Evolutionary conservation across 2,888 invertebrate genomes (phyloP).

Genomic region (Scaptomyza reducta): DNA sequence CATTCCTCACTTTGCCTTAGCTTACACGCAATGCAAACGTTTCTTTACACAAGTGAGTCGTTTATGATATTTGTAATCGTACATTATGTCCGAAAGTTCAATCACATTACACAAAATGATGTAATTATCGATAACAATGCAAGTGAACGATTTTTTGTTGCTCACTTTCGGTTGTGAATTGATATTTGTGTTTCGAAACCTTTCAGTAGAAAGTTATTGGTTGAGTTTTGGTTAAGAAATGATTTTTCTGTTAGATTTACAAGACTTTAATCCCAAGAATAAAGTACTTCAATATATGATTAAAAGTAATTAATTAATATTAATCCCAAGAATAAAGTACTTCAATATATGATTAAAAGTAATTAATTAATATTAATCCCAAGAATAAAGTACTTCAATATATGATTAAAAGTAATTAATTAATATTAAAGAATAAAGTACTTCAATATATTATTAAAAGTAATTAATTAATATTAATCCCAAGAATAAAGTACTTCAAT

Average conservation of each 20-base stretch:
- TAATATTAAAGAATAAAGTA: not conserved
- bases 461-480: too few species aligned
- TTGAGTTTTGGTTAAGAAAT: not conserved
- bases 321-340: not conserved
- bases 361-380: too few species aligned
- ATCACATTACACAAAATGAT: conserved; percentile 13
- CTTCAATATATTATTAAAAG: not conserved
- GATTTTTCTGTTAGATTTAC: not conserved
- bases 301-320: too few species aligned
- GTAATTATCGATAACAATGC: conserved; percentile 1
- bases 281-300: not conserved
- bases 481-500: not conserved
- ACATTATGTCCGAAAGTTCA: conserved; percentile 21
- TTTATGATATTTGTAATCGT: conserved; percentile 15
- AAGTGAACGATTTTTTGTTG: not conserved
- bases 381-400: not conserved
- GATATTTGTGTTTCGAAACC: not conserved
- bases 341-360: not conserved
- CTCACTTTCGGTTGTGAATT: not conserved
- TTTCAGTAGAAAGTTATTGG: not conserved
- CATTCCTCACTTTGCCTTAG: conserved; percentile 6
- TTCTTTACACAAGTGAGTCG: conserved; percentile 19
- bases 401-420: too few species aligned
- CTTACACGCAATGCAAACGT: conserved; percentile 39
- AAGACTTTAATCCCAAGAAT: not conserved